Conservation (phyloP, 2,888 invertebrate genomes). For the Lordiphosa andalusiaca region DNA sequence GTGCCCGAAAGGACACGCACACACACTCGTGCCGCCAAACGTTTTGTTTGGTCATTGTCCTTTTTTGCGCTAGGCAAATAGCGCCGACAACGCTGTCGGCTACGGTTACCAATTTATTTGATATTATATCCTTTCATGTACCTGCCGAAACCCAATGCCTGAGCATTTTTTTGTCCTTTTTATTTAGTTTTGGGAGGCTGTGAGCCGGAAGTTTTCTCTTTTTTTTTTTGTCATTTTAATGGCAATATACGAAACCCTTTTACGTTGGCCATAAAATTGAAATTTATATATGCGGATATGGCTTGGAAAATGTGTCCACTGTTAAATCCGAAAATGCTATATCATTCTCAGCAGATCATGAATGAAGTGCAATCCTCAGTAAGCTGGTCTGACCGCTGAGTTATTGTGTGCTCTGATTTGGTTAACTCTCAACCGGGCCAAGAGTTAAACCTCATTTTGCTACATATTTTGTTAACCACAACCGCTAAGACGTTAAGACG, state of each 20-base stretch:
- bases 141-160: slow-evolving; percentile 4
- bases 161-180: not conserved
- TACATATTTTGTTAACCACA: too few relatives aligned
- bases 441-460: too few relatives aligned
- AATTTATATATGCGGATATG: slow-evolving; percentile 13
- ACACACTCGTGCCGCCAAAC: slow-evolving; percentile 40
- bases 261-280: slow-evolving; percentile 20
- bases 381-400: too few relatives aligned
- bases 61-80: slow-evolving; percentile 73
- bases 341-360: too few relatives aligned
- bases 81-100: slow-evolving; percentile 20
- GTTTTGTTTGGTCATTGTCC: slow-evolving; percentile 70
- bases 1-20: slow-evolving; percentile 46
- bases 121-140: slow-evolving; percentile 18
- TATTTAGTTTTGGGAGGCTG: not conserved
- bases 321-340: too few relatives aligned
- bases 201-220: slow-evolving; percentile 68
- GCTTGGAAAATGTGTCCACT: too few relatives aligned
- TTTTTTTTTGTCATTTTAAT: slow-evolving; percentile 24
- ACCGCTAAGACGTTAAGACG: too few relatives aligned
- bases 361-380: too few relatives aligned
- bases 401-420: too few relatives aligned
- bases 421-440: too few relatives aligned
- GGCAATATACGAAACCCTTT: slow-evolving; percentile 27
- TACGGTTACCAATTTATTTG: slow-evolving; percentile 42